Conservation (phyloP, 2,113 vertebrate species). For the Lamprotornis superbus region DNA sequence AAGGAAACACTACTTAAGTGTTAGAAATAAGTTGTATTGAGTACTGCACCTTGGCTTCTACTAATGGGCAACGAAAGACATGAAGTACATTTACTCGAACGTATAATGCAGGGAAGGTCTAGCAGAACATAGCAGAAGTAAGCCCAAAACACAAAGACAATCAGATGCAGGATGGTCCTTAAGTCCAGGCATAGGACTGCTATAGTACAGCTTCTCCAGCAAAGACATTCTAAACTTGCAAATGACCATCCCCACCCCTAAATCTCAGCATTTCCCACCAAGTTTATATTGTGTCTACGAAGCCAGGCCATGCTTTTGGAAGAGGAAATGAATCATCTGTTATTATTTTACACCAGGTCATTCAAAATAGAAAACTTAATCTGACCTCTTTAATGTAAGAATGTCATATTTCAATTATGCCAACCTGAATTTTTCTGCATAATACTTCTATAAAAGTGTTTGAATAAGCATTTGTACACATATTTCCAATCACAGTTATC, state of each 20-base stretch:
- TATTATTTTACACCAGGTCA: neutral
- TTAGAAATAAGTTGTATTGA: neutral
- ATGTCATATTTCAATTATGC: neutral
- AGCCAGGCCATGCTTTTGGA: neutral
- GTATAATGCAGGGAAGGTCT: neutral
- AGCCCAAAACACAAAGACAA: neutral
- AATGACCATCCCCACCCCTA: neutral
- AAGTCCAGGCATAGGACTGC: neutral
- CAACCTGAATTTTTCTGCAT: neutral
- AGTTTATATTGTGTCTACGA: neutral
- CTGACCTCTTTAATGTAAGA: neutral
- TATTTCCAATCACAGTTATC: neutral
- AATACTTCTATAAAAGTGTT: neutral
- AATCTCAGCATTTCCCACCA: neutral
- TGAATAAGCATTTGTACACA: neutral
- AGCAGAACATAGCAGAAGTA: neutral
- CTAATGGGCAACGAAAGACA: neutral
- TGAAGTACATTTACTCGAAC: neutral
- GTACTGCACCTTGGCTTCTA: neutral
- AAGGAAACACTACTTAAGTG: neutral
- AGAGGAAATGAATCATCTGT: neutral
- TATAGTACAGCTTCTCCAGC: neutral
- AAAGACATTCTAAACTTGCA: neutral
- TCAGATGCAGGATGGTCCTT: neutral
- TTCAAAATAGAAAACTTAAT: neutral